A percentile compares a stretch with the other conserved stretches of the same genome.
Conservation (phyloP, 1,140 invertebrate species). For the Lepidurus apus region DNA sequence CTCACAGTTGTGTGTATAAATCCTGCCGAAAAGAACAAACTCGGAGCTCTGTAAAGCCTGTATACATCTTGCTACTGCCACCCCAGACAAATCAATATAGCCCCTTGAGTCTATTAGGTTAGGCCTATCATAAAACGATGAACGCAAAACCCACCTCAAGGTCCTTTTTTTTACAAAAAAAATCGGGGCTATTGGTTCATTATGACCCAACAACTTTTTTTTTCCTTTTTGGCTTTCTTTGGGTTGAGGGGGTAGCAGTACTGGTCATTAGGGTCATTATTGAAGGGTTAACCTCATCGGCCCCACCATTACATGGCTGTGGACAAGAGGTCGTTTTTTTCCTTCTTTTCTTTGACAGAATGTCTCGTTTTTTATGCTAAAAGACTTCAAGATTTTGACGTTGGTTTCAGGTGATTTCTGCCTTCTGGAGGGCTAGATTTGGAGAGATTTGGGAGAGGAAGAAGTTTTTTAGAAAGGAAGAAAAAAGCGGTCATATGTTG, state of each 20-base stretch:
- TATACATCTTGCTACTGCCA: neutral
- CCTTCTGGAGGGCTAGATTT: neutral
- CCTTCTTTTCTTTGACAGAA: neutral
- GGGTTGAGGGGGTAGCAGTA: neutral
- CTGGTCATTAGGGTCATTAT: too few species aligned
- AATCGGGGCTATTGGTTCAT: neutral
- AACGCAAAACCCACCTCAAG: neutral
- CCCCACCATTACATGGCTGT: neutral
- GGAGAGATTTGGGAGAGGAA: neutral
- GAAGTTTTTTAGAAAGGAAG: neutral
- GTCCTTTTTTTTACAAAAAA: neutral
- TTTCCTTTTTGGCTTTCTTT: neutral
- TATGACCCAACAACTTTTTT: neutral
- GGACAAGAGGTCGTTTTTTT: neutral
- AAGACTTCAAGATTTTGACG: too few species aligned
- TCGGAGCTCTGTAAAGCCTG: neutral
- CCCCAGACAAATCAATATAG: constrained; percentile 15
- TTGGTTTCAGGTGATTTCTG: too few species aligned
- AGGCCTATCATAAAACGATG: constrained; percentile 18
- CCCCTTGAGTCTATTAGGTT: neutral
- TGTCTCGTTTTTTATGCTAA: neutral
- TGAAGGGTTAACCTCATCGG: neutral
- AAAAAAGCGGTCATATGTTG: constrained; percentile 1
- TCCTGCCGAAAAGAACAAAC: neutral
- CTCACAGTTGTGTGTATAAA: neutral